Evolutionary conservation across 2,797 vertebrate species (phyloP).

Genomic region (Chloroceryle inda): DNA sequence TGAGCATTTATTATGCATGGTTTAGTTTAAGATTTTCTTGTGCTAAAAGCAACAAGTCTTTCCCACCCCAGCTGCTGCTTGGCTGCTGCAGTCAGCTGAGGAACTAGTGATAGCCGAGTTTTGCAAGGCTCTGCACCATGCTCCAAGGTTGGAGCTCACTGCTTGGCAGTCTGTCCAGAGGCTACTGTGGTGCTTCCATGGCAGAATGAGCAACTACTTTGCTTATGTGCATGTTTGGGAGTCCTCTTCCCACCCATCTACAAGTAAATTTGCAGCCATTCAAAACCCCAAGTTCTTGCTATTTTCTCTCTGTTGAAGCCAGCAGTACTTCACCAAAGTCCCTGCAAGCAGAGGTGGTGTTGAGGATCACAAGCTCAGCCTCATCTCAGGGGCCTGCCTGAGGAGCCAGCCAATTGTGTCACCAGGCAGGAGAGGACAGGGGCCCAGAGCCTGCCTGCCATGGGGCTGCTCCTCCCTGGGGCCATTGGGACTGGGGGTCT

Average conservation of each 20-base stretch:
- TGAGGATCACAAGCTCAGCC: not conserved
- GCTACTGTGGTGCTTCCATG: not conserved
- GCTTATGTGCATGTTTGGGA: not conserved
- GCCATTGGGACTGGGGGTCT: rapidly evolving
- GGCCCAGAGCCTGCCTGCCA: not conserved
- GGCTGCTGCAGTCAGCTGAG: not conserved
- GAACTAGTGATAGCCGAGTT: not conserved
- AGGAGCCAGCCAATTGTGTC: rapidly evolving
- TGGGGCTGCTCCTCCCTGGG: not conserved
- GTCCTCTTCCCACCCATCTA: not conserved
- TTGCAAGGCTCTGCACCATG: not conserved
- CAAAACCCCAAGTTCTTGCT: not conserved
- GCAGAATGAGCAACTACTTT: not conserved
- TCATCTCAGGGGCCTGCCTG: not conserved
- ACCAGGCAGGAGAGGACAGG: rapidly evolving
- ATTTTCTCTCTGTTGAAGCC: not conserved
- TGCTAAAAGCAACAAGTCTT: not conserved
- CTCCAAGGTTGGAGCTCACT: rapidly evolving
- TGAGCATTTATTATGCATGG: not conserved
- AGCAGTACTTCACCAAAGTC: rapidly evolving
- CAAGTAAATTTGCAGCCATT: not conserved
- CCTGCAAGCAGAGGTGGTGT: not conserved
- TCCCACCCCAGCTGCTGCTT: not conserved
- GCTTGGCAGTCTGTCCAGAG: not conserved
- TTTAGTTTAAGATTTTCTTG: not conserved